Evolutionary conservation across 2,888 invertebrate species (phyloP).

Genomic region (Azorinus chamasolen): DNA sequence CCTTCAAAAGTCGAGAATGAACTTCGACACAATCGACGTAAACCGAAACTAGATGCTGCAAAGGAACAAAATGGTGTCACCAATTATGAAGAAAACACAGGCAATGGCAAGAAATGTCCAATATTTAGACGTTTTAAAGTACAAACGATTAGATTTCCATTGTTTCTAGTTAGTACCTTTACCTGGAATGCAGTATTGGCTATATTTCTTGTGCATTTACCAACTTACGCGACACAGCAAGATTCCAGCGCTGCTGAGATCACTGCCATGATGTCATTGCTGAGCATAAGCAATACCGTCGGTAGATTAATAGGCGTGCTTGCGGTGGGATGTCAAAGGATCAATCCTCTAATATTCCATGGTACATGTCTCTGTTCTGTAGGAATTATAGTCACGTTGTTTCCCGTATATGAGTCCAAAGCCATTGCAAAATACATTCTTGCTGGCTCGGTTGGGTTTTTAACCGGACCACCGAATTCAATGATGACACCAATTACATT

Average conservation of each 20-base stretch:
- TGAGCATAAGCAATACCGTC: slow-evolving; percentile 45
- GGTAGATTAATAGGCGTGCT: slow-evolving; percentile 45
- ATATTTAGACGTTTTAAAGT: too few relatives aligned
- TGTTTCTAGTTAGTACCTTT: slow-evolving; percentile 50
- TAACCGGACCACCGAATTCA: slow-evolving; percentile 56
- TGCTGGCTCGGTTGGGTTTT: slow-evolving; percentile 42
- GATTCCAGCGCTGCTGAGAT: slow-evolving; percentile 29
- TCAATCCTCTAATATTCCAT: slow-evolving; percentile 44
- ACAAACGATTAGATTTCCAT: slow-evolving; percentile 27
- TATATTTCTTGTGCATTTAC: slow-evolving; percentile 52
- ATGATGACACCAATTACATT: slow-evolving; percentile 60
- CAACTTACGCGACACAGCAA: slow-evolving; percentile 39
- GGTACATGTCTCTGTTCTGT: slow-evolving; percentile 32
- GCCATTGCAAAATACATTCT: slow-evolving; percentile 30
- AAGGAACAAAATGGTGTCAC: too few relatives aligned
- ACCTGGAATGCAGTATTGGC: slow-evolving; percentile 52
- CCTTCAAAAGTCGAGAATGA: slow-evolving; percentile 45
- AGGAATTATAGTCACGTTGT: slow-evolving; percentile 36
- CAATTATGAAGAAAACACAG: too few relatives aligned
- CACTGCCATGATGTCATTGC: slow-evolving; percentile 46
- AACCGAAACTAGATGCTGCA: too few relatives aligned
- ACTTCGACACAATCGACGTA: too few relatives aligned
- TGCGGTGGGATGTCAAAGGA: slow-evolving; percentile 8
- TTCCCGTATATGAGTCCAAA: slow-evolving; percentile 38
- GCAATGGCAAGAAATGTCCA: too few relatives aligned